Base-by-base conservation (phyloP, 2,888 invertebrate genomes). In the Sminthurides aquaticus region DNA sequence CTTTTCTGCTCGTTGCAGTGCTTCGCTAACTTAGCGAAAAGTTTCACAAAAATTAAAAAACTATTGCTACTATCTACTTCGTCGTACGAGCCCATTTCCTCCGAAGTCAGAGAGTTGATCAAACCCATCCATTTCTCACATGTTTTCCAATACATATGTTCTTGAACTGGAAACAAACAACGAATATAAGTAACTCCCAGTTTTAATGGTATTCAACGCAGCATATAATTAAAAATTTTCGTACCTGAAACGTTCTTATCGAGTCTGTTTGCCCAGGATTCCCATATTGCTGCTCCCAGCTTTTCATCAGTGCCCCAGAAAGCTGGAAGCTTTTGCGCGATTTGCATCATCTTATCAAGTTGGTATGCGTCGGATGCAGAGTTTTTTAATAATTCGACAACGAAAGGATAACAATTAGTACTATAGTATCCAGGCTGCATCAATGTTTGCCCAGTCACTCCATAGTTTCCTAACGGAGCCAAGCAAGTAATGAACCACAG, bases 401-500 rank as follows among this genome's bases (percentile, higher is more conserved):
- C 54, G 24, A 62, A 69, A 3, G 24, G 25, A 48, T 69, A 70
- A 27, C 70, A 69, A 49, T 65, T 66, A 1, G 60, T 24, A 18
- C 22, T 62, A 25, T 28, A 27, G 15, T 61, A 48, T 11, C 29
- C 56, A 11, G n/a, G 18, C 15, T 22, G 56, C 5, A 18, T 20
- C n/a, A 3, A 28, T 25, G 27, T 25, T 20, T 55, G 48, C 48
- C 74, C 72, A 27, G 48, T 49, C 3, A 69, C 25, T 5, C 52
- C 49, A 49, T 69, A 74, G 11, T 67, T 66, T 20, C 62, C 49
- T 2, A 71, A 62, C 15, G 65, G 57, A 18, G 71, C 71, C 27
- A 73, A 22, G 56, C 69, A 55, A 1, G 64, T 49, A 11, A 67
- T 65, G 1, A 73, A n/a, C 72, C 72, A 74, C 1, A 74, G 34